These are phyloP conservation scores for Indicator indicator DNA, from an alignment of 2,113 vertebrate species.

Conservation along the genomic window DNA sequence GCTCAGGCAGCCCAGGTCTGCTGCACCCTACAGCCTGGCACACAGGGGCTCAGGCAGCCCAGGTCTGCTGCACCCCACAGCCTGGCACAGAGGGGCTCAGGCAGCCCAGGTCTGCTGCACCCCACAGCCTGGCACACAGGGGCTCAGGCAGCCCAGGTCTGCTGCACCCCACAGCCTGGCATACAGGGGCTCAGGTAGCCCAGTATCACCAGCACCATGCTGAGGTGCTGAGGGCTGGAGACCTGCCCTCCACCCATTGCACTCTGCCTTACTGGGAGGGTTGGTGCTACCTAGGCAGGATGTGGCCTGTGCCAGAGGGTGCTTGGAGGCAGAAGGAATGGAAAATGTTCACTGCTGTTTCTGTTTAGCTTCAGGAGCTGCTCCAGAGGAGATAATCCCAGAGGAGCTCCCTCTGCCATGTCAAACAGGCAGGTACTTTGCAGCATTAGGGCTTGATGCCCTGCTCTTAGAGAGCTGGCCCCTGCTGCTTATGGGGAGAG, in stretches of 20 bases:
- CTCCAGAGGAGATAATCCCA: slow-evolving; percentile 72
- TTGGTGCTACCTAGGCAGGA: neutral
- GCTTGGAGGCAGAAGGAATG: slow-evolving; percentile 32
- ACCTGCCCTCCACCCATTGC: neutral
- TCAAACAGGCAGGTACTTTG: slow-evolving; percentile 74
- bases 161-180: no score
- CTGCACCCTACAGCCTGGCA: neutral
- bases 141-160: no score
- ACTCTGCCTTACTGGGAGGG: neutral
- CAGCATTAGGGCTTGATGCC: slow-evolving; percentile 66
- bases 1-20: no score
- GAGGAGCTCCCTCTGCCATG: slow-evolving; percentile 58
- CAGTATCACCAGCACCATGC: neutral
- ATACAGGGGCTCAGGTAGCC: neutral
- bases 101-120: no score
- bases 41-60: neutral
- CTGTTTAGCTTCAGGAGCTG: slow-evolving; percentile 65
- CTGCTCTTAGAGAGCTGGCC: slow-evolving; percentile 62
- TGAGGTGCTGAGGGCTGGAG: neutral
- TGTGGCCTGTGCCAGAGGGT: neutral
- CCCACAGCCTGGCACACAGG: no score
- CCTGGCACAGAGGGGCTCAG: neutral
- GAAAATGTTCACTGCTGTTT: slow-evolving; percentile 64
- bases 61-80: no score
- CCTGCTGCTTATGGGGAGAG: slow-evolving; percentile 54